A percentile compares a stretch with the other conserved stretches of the same genome.
Evolutionary conservation across 2,113 vertebrate species (phyloP).

Genomic region (Taxidea taxus): DNA sequence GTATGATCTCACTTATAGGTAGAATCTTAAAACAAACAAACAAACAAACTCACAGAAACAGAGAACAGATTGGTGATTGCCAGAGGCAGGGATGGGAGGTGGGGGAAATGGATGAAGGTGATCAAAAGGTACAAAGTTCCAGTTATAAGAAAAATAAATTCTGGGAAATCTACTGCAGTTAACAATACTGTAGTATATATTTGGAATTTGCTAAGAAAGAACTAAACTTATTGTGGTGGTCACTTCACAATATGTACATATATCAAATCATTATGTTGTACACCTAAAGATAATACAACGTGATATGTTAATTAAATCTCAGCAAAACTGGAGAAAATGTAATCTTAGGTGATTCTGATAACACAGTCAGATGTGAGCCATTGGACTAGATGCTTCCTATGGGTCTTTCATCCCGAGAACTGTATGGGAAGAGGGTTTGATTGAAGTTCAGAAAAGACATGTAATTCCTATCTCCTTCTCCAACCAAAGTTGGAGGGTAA

Average conservation of each 20-base stretch:
- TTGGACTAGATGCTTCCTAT: background rate
- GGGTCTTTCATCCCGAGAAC: background rate
- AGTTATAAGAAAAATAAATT: background rate
- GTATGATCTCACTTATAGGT: background rate
- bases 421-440: background rate
- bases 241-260: background rate
- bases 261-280: background rate
- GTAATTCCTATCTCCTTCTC: background rate
- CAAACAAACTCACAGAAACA: background rate
- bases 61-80: background rate
- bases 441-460: background rate
- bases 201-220: background rate
- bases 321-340: background rate
- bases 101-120: background rate
- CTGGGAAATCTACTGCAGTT: background rate
- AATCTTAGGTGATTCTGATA: background rate
- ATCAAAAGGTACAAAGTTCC: background rate
- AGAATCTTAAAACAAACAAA: background rate
- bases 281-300: background rate
- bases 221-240: background rate
- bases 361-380: background rate
- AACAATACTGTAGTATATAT: background rate
- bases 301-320: background rate
- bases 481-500: background rate
- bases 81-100: background rate